A percentile compares a stretch with the other conserved stretches of the same genome.
phyloP scores from a whole-genome alignment of 2,888 invertebrate species.

The Phaedon cochleariae region DNA sequence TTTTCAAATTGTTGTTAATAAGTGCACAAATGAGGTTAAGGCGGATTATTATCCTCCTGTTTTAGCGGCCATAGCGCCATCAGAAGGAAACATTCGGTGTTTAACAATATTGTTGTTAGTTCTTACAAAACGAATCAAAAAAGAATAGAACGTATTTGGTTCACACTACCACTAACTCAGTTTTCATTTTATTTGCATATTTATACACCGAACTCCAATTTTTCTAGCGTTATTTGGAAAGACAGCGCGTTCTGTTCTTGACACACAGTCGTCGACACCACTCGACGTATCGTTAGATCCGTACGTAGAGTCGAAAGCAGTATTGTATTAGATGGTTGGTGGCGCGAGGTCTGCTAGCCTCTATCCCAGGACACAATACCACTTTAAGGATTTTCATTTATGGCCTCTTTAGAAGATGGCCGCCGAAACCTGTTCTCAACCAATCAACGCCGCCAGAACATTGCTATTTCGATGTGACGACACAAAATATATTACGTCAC shows the following conservation, averaged over 20 bases:
- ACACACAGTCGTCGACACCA: slow-evolving; percentile 46
- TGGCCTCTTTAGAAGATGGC: slow-evolving; percentile 77
- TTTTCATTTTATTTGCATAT: slow-evolving; percentile 35
- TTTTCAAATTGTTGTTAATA: slow-evolving; percentile 50
- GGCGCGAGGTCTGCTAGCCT: slow-evolving; percentile 65
- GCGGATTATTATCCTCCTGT: slow-evolving; percentile 58
- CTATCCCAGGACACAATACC: slow-evolving; percentile 60
- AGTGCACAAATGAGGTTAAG: slow-evolving; percentile 59
- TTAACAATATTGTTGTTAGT: slow-evolving; percentile 54
- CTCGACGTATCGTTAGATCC: slow-evolving; percentile 43
- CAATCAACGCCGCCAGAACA: slow-evolving; percentile 58
- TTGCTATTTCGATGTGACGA: slow-evolving; percentile 59
- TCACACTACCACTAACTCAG: slow-evolving; percentile 42
- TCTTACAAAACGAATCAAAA: slow-evolving; percentile 39
- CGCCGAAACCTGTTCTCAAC: slow-evolving; percentile 60
- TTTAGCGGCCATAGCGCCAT: slow-evolving; percentile 62
- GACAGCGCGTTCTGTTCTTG: slow-evolving; percentile 51
- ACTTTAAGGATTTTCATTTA: slow-evolving; percentile 55
- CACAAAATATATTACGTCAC: slow-evolving; percentile 61
- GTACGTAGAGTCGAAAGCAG: slow-evolving; percentile 65
- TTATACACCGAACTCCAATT: slow-evolving; percentile 29
- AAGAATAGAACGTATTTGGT: slow-evolving; percentile 40
- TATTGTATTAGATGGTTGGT: slow-evolving; percentile 70
- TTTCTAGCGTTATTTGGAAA: slow-evolving; percentile 46
- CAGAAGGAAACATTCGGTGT: slow-evolving; percentile 58